Evolutionary conservation across 2,888 invertebrate species (phyloP), one percentile per base, ranked within the genome.

Genomic region (Alsophila aescularia): DNA sequence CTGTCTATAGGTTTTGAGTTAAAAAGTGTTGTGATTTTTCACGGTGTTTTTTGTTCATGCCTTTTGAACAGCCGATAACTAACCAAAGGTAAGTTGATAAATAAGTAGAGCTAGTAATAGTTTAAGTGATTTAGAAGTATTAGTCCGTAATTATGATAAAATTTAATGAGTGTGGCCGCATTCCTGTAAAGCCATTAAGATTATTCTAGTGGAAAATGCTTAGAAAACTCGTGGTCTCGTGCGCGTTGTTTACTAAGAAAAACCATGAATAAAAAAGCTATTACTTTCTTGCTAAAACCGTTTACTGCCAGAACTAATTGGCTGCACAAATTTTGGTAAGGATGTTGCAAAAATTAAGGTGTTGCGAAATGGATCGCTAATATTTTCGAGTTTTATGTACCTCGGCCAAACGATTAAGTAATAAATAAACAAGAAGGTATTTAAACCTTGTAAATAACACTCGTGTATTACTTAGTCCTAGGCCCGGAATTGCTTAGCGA

Each of bases 141-240:
- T 62, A 52, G 58, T 66, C 60, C 57, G 66, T 67, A 62, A 71
- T 77, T 74, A 69, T 66, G 75, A 74, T 77, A 73, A 73, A 61
- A 72, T 68, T 27, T 40, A 40, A 72, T 67, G 42, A 37, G 52
- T 9, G 42, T 32, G 14, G 35, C 41, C 58, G 52, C 60, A 60
- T 65, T 64, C 58, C 24, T 54, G 13, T 52, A 44, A 47, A 48
- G 48, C 52, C 50, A 43, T 56, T 61, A 54, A 40, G 14, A 29
- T 42, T 31, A 16, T 13, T 49, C 44, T 37, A 21, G 16, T 54
- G 52, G 47, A 43, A 55, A 29, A 52, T 56, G 59, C 51, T 41
- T 54, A 55, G 56, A 61, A 57, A 49, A 21, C 29, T 12, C 18
- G n/a, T 24, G 24, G 3, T 4, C 2, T 5, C 24, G 18, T 18